Conservation (phyloP, 1,140 invertebrate genomes). For the Rhagoletis pomonella region DNA sequence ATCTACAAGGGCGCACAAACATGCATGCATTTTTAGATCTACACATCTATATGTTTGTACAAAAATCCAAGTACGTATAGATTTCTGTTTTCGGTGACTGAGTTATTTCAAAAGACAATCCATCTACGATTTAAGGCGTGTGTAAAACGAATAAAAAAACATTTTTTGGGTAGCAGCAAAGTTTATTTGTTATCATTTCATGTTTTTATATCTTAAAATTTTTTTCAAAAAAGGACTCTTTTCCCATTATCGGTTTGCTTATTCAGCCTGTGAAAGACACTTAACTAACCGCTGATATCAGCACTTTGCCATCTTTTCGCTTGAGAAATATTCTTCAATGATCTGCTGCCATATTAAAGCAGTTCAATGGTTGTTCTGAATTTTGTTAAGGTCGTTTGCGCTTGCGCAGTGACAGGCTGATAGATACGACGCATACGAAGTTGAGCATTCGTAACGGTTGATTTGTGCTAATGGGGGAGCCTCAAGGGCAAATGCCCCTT, state of each 20-base stretch:
- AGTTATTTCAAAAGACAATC: not conserved
- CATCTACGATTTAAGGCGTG: not conserved
- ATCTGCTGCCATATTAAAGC: slow-evolving; percentile 40
- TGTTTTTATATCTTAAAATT: not conserved
- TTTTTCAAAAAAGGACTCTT: not conserved
- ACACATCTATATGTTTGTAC: not conserved
- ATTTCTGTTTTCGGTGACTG: not conserved
- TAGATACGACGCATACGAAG: not conserved
- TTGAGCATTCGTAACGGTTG: slow-evolving; percentile 38
- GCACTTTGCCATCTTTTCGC: not conserved
- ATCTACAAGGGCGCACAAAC: not conserved
- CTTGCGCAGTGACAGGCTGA: not conserved
- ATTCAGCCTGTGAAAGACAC: not conserved
- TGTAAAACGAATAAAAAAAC: not conserved
- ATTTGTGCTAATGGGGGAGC: slow-evolving; percentile 6
- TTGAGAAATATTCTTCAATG: slow-evolving; percentile 10
- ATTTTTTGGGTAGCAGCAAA: not conserved
- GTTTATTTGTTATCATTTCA: not conserved
- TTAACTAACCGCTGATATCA: slow-evolving; percentile 23
- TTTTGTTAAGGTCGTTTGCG: not conserved
- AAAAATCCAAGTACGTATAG: not conserved
- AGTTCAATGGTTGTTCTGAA: not conserved
- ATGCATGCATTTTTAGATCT: not conserved
- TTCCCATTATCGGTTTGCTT: not conserved
- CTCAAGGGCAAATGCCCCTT: not conserved